Conservation (phyloP, 1,140 invertebrate species). For the Drosophila nikananu region DNA sequence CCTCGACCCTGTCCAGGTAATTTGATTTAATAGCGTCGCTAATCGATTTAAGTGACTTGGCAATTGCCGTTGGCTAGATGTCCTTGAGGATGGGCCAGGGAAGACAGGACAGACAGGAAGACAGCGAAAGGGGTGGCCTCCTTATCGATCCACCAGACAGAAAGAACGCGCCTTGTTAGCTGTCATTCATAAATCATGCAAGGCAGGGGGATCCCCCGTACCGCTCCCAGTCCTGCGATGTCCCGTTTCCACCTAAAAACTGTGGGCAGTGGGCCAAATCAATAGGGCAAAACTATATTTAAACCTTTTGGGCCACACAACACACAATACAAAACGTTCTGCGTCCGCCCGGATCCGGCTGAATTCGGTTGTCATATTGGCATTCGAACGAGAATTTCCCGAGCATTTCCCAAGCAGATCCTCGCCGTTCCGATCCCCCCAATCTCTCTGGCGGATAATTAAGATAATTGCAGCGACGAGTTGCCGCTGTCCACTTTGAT, state of each 20-base stretch:
- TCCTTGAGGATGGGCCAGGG: slow-evolving; percentile 21
- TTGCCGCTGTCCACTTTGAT: slow-evolving; percentile 42
- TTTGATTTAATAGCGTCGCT: slow-evolving; percentile 46
- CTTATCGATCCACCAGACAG: slow-evolving; percentile 42
- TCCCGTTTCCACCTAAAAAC: neutral
- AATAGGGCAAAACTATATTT: slow-evolving; percentile 60
- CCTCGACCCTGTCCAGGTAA: slow-evolving; percentile 17
- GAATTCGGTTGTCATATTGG: slow-evolving; percentile 61
- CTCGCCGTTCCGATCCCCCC: slow-evolving; percentile 7
- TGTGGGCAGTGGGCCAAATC: slow-evolving; percentile 57
- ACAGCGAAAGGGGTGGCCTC: slow-evolving; percentile 5
- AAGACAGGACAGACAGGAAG: slow-evolving; percentile 7
- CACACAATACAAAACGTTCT: slow-evolving; percentile 34
- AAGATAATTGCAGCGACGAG: slow-evolving; percentile 63
- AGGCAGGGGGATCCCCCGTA: neutral
- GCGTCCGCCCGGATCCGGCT: slow-evolving; percentile 61
- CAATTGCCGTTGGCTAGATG: slow-evolving; percentile 30
- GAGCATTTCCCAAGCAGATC: neutral
- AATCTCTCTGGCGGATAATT: slow-evolving; percentile 54
- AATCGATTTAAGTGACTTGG: slow-evolving; percentile 58
- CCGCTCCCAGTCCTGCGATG: neutral
- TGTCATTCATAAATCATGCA: slow-evolving; percentile 75
- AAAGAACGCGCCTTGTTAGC: slow-evolving; percentile 52
- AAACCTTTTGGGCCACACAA: slow-evolving; percentile 21
- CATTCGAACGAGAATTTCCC: slow-evolving; percentile 49